These are phyloP conservation scores for Zaprionus obscuricornis DNA, from an alignment of 2,888 invertebrate species.

Conservation along the genomic window DNA sequence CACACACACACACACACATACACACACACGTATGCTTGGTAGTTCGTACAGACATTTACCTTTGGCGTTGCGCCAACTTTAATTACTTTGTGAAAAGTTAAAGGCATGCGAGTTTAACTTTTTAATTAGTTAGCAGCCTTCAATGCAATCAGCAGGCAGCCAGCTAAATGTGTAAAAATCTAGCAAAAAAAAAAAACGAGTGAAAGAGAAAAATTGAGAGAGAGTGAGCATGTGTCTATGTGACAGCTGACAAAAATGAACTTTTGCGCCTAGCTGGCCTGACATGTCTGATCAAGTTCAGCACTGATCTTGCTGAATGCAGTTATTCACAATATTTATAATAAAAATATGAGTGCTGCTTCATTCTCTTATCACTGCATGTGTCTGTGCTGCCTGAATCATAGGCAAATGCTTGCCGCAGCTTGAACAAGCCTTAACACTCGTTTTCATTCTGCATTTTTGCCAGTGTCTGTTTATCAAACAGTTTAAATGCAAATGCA, in stretches of 20 bases:
- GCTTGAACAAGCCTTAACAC: no score
- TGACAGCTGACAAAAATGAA: no score
- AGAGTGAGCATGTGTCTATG: no score
- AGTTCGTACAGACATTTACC: constrained; percentile 49
- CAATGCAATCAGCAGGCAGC: constrained; percentile 61
- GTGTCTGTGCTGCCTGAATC: constrained; percentile 23
- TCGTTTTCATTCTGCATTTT: no score
- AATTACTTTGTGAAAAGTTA: constrained; percentile 73
- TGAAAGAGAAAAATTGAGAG: no score
- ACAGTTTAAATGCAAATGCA: no score
- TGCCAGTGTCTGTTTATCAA: constrained; percentile 47
- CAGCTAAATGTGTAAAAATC: constrained; percentile 4
- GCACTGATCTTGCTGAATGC: no score
- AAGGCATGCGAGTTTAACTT: constrained; percentile 72
- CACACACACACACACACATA: constrained; percentile 4
- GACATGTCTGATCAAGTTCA: background rate
- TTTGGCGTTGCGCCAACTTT: constrained; percentile 65
- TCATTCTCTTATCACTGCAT: no score
- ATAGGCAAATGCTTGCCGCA: no score
- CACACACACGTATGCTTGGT: background rate
- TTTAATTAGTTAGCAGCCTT: constrained; percentile 71
- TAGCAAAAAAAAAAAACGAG: constrained; percentile 10
- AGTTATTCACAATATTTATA: no score
- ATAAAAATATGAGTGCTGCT: no score
- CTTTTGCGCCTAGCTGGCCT: background rate